Evolutionary conservation across 2,888 invertebrate species (phyloP).

Genomic region (Lasius platythorax): DNA sequence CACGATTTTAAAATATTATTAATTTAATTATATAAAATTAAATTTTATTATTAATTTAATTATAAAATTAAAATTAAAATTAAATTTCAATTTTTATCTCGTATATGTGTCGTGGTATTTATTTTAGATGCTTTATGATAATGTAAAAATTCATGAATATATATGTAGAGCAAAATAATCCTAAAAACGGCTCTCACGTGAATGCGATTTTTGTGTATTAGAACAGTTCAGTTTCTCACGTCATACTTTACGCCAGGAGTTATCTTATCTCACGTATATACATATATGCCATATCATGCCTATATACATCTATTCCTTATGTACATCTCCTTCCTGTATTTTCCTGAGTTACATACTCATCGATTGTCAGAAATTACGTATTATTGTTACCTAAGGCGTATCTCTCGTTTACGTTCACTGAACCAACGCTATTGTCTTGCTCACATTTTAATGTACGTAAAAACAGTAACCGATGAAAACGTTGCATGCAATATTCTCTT

Average conservation of each 20-base stretch:
- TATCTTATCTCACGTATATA: slow-evolving; percentile 39
- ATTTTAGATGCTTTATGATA: neutral
- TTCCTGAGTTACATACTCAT: neutral
- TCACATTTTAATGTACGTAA: neutral
- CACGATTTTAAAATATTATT: neutral
- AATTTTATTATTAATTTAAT: too few species aligned
- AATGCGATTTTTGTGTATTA: slow-evolving; percentile 4
- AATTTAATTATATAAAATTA: neutral
- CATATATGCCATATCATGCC: slow-evolving; percentile 1
- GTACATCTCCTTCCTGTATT: slow-evolving; percentile 24
- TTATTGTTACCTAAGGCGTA: slow-evolving; percentile 17
- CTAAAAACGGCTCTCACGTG: neutral
- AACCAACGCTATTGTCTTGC: neutral
- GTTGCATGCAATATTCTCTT: neutral
- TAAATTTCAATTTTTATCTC: slow-evolving; percentile 1
- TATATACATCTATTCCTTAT: neutral
- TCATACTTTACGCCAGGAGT: neutral
- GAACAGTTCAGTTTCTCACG: slow-evolving; percentile 4
- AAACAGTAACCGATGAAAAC: neutral
- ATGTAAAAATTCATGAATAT: neutral
- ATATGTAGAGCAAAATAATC: neutral
- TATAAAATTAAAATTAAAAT: neutral
- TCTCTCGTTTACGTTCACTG: slow-evolving; percentile 30
- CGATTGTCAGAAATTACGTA: slow-evolving; percentile 14
- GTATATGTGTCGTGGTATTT: neutral